phyloP scores from a whole-genome alignment of 2,797 vertebrate genomes.

The Amblyopsis hoosieri region DNA sequence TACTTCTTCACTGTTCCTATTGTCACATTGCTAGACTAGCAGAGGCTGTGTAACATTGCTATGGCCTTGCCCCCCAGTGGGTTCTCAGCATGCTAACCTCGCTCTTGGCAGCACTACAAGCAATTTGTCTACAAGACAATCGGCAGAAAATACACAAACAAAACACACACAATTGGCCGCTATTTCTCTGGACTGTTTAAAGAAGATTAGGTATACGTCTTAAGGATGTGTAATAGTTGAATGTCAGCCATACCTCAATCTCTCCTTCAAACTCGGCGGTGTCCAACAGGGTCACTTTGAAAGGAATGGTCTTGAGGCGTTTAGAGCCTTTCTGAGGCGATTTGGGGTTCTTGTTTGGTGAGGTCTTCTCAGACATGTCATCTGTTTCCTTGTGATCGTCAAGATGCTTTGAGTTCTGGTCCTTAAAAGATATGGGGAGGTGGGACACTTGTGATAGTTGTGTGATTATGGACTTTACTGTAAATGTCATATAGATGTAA shows the following conservation, averaged over 20 bases:
- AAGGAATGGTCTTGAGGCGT: conserved; percentile 87
- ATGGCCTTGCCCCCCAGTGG: conserved; percentile 33
- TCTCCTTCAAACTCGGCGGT: conserved; percentile 88
- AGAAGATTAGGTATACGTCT: no score
- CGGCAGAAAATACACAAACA: no score
- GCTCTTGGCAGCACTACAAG: conserved; percentile 27
- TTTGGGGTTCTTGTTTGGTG: conserved; percentile 90
- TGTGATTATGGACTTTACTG: not conserved
- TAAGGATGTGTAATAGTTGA: conserved; percentile 4
- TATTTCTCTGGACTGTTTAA: no score
- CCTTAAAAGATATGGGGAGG: conserved; percentile 41
- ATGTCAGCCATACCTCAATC: conserved; percentile 84
- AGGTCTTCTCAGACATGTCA: conserved; percentile 89
- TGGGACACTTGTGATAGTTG: not conserved
- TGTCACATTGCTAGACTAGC: not conserved
- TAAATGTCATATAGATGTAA: not conserved
- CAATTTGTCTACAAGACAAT: not conserved
- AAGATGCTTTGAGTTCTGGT: conserved; percentile 71
- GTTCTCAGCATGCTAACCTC: conserved; percentile 36
- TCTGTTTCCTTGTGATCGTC: conserved; percentile 87
- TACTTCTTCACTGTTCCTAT: conserved; percentile 28
- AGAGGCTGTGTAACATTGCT: conserved; percentile 36
- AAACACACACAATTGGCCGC: no score
- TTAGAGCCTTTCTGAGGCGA: conserved; percentile 93
- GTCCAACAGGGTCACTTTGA: conserved; percentile 92